Evolutionary conservation across 2,113 vertebrate genomes (phyloP).

Genomic region (Corythaixoides concolor): DNA sequence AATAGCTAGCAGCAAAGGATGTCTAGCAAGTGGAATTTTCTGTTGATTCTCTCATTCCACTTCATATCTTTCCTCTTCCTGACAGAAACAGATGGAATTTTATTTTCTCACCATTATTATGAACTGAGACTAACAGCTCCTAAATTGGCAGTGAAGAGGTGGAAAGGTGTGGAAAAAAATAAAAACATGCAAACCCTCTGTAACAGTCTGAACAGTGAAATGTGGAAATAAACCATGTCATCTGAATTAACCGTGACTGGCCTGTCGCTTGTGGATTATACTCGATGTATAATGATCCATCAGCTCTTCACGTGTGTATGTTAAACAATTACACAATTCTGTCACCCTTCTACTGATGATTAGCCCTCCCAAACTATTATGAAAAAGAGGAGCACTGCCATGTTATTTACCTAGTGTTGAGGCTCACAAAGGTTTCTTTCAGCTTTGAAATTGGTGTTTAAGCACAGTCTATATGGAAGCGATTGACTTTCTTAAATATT

Average conservation of each 20-base stretch:
- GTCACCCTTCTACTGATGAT: not conserved
- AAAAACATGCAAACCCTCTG: slow-evolving; percentile 15
- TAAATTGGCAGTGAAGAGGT: slow-evolving; percentile 56
- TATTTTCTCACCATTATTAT: slow-evolving; percentile 54
- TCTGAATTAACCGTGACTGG: not conserved
- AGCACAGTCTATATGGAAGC: not conserved
- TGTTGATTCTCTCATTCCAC: slow-evolving; percentile 41
- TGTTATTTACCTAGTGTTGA: not conserved
- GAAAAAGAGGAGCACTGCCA: not conserved
- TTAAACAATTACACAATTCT: not conserved
- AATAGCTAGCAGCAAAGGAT: slow-evolving; percentile 14
- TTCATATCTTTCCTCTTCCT: not conserved
- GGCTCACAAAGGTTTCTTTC: not conserved
- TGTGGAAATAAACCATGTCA: slow-evolving; percentile 2
- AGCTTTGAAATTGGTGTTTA: not conserved
- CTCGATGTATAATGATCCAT: not conserved
- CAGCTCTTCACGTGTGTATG: not conserved
- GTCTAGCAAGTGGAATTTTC: slow-evolving; percentile 57
- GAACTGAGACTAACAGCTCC: slow-evolving; percentile 62
- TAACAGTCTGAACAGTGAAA: slow-evolving; percentile 21
- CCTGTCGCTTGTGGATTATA: not conserved
- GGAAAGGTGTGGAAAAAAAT: slow-evolving; percentile 50
- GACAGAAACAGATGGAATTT: slow-evolving; percentile 55
- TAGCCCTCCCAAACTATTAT: not conserved
- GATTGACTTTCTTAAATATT: not conserved